These are phyloP conservation scores for Leistus spinibarbis DNA, from an alignment of 2,888 invertebrate species.

Conservation along the genomic window DNA sequence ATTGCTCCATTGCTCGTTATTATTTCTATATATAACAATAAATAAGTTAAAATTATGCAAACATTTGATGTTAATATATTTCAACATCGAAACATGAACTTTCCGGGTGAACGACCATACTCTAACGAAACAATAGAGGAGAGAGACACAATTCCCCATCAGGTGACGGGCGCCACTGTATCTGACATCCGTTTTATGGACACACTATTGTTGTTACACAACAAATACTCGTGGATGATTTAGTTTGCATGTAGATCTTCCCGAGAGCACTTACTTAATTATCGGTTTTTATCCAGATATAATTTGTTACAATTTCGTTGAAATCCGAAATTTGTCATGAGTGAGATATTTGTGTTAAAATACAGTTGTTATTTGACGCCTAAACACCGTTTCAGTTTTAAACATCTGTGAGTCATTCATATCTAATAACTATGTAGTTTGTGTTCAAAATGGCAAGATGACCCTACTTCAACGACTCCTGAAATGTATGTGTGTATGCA, in stretches of 20 bases:
- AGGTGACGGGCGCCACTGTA: conserved; percentile 26
- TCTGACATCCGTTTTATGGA: conserved; percentile 29
- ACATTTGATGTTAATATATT: conserved; percentile 16
- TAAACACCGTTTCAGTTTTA: background rate
- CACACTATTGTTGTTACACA: conserved; percentile 34
- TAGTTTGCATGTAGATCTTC: conserved; percentile 26
- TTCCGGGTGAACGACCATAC: conserved; percentile 36
- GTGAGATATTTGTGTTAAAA: background rate
- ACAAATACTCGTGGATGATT: conserved; percentile 12
- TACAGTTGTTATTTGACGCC: too few species aligned
- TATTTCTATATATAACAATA: background rate
- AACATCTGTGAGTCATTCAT: background rate
- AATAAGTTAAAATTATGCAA: background rate
- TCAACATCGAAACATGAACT: conserved; percentile 18
- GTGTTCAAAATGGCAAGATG: conserved; percentile 41
- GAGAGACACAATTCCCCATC: conserved; percentile 1
- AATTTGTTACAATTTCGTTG: conserved; percentile 10
- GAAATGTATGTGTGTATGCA: conserved; percentile 52
- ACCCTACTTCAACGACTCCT: conserved; percentile 43
- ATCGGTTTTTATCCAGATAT: conserved; percentile 43
- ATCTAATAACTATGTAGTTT: conserved; percentile 10
- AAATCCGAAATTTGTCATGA: too few species aligned
- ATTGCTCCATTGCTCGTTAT: background rate
- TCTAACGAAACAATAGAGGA: conserved; percentile 11
- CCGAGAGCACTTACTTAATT: conserved; percentile 28